A percentile compares a stretch with the other conserved stretches of the same genome.
Evolutionary conservation across 2,888 invertebrate species (phyloP).

Genomic region (Omphaloscelis lunosa): DNA sequence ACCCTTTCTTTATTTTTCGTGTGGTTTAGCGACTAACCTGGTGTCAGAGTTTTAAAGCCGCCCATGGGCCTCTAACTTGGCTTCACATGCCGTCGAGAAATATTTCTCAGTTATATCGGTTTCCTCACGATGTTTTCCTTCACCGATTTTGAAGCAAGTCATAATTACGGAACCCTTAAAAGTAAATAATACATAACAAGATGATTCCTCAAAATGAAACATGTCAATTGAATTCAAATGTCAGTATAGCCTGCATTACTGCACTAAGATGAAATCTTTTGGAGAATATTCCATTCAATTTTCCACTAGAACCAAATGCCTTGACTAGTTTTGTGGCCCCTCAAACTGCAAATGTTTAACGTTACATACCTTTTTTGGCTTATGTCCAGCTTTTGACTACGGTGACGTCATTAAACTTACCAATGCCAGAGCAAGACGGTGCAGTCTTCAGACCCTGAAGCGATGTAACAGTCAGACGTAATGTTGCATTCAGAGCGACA

Average conservation of each 20-base stretch:
- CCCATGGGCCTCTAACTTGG: too few relatives aligned
- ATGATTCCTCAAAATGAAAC: neutral
- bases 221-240: neutral
- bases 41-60: too few relatives aligned
- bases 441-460: slow-evolving; percentile 99
- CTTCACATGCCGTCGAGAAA: too few relatives aligned
- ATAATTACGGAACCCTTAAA: neutral
- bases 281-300: neutral
- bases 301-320: neutral
- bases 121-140: too few relatives aligned
- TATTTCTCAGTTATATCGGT: too few relatives aligned
- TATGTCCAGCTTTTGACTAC: neutral
- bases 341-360: neutral
- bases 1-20: too few relatives aligned
- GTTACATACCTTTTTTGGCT: neutral
- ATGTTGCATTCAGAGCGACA: slow-evolving; percentile 99
- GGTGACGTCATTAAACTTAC: slow-evolving; percentile 87
- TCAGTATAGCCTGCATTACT: neutral
- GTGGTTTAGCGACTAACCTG: too few relatives aligned
- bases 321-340: neutral
- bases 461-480: slow-evolving; percentile 99
- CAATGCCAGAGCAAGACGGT: slow-evolving; percentile 99
- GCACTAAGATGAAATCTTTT: neutral
- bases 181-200: neutral
- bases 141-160: too few relatives aligned